phyloP scores from a whole-genome alignment of 2,113 vertebrate genomes.

The Elephas maximus region DNA sequence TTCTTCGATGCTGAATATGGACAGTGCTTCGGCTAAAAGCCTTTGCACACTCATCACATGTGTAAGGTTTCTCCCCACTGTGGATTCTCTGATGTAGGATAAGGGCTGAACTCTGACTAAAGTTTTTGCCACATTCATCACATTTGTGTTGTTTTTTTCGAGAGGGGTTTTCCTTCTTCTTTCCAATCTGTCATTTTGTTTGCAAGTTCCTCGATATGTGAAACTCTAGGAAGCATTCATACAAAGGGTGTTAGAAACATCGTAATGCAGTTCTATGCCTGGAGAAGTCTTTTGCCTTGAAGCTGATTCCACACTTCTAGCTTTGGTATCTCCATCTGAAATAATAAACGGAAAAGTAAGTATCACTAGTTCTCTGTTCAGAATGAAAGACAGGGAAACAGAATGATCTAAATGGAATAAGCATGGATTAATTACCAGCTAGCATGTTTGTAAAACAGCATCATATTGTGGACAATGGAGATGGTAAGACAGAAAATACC shows the following conservation, averaged over 20 bases:
- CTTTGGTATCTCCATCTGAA: constrained; percentile 71
- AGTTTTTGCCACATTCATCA: constrained; percentile 79
- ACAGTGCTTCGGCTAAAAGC: constrained; percentile 74
- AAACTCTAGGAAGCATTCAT: not conserved
- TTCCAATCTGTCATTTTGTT: constrained; percentile 49
- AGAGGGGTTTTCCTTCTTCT: constrained; percentile 61
- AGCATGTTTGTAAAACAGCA: not conserved
- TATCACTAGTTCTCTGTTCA: constrained; percentile 16
- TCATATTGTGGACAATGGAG: not conserved
- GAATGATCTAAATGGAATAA: constrained; percentile 1
- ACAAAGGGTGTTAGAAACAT: not conserved
- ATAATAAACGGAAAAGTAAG: constrained; percentile 58
- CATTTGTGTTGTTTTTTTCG: constrained; percentile 78
- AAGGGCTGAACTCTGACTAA: constrained; percentile 82
- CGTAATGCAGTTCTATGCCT: not conserved
- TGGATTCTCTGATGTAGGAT: constrained; percentile 76
- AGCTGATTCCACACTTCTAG: constrained; percentile 57
- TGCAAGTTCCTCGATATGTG: not conserved
- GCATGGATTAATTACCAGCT: not conserved
- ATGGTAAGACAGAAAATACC: not conserved
- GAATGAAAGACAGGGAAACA: constrained; percentile 7
- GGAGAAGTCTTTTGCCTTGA: constrained; percentile 35
- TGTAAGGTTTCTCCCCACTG: constrained; percentile 77
- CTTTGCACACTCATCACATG: constrained; percentile 66
- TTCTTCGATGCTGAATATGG: constrained; percentile 78